A percentile compares a stretch with the other conserved stretches of the same genome.
These are phyloP conservation scores for Trididemnum nubilum DNA, from an alignment of 23 tunicate species.

Conservation along the genomic window DNA sequence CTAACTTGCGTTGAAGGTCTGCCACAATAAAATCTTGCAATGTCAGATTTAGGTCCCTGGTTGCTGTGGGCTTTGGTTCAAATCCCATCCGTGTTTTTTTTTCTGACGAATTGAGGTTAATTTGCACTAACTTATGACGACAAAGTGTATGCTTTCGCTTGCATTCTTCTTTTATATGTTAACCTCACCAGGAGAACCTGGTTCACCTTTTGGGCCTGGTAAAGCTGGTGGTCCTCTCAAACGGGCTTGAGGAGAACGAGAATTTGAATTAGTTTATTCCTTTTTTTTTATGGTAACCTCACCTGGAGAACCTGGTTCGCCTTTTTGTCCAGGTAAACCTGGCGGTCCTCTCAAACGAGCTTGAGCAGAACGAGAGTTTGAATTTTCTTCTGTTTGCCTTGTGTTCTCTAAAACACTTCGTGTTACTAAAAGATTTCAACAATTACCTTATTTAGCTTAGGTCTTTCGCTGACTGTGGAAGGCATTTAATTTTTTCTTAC, in stretches of 20 bases:
- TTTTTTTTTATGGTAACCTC: no score
- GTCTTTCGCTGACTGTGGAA: neutral
- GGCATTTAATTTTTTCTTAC: no score
- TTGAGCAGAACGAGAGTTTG: neutral
- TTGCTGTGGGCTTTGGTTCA: no score
- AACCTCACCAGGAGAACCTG: conserved; percentile 76
- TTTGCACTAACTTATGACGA: no score
- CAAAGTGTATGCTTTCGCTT: no score
- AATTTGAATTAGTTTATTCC: neutral
- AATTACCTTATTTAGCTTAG: neutral
- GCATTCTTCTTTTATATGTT: no score
- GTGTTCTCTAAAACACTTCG: neutral
- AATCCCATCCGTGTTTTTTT: no score
- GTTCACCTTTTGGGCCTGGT: conserved; percentile 48
- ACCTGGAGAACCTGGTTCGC: conserved; percentile 80
- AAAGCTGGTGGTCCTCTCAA: conserved; percentile 60
- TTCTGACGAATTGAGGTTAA: no score
- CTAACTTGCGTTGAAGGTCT: no score
- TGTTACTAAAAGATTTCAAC: neutral
- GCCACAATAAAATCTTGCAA: no score
- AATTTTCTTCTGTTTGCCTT: neutral
- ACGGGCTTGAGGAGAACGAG: neutral
- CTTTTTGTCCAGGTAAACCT: conserved; percentile 53
- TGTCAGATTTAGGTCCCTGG: no score
- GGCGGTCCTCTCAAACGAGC: conserved; percentile 48